Evolutionary conservation across 2,797 vertebrate species (phyloP).

Genomic region (Acropternis orthonyx): DNA sequence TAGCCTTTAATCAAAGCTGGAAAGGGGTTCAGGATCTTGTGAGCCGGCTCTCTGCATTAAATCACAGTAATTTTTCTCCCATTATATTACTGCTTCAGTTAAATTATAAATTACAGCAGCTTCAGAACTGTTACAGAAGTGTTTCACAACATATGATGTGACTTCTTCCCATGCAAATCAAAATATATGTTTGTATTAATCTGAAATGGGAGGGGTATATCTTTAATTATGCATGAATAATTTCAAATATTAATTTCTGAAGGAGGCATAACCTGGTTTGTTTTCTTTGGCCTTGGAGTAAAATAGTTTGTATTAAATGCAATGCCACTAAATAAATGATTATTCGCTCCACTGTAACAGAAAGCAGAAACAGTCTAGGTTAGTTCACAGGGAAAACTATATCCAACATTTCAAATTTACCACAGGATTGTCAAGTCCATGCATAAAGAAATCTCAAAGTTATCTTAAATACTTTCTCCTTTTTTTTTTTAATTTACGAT

Average conservation of each 20-base stretch:
- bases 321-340: conserved; percentile 2
- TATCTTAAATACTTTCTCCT: neutral
- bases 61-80: neutral
- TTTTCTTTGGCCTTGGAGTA: neutral
- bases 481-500: neutral
- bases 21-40: neutral
- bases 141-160: neutral
- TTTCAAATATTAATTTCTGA: neutral
- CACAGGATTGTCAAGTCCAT: neutral
- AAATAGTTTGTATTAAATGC: neutral
- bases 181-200: neutral
- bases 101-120: neutral
- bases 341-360: neutral
- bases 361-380: neutral
- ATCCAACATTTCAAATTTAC: neutral
- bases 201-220: neutral
- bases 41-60: neutral
- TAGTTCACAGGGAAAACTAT: neutral
- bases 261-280: neutral
- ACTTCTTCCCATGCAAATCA: neutral
- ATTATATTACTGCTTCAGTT: neutral
- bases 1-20: neutral
- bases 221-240: neutral
- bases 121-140: neutral
- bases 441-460: neutral